Evolutionary conservation across 2,888 invertebrate species (phyloP), one percentile per base, ranked within the genome.

Genomic region (Torymus tubicola): DNA sequence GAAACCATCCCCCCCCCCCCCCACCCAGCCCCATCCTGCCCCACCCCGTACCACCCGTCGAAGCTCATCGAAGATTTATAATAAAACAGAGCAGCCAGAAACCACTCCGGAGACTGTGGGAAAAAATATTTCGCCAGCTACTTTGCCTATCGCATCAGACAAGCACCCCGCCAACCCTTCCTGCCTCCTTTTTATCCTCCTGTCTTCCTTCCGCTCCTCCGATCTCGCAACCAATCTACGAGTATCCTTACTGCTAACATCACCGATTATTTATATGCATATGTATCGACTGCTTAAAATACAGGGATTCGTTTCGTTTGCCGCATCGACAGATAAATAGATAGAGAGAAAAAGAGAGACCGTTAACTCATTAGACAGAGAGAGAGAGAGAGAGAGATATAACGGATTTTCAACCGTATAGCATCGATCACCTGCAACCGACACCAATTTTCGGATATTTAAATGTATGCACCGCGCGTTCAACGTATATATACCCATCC

Each of bases 11-110:
- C 16, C 13, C 16, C 16, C 42, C 10, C 18, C 50, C 64, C 52
- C 50, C 61, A 63, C 31, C 53, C 53, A 21, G 2, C 21, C 21
- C 58, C 55, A 16, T 58, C 8, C 21, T 21, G 8, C 69, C 3
- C 52, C 21, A n/a, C 57, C 14, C 52, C 21, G 18, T 60, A 24
- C 31, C 60, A 57, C 21, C 67, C 63, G 18, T 61, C 5, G 68
- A 76, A 57, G 88, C 90, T 90, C 89, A 89, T 90, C 88, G 87
- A 87, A 89, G 90, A 90, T 90, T 90, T 90, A 90, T 90, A 90
- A 90, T 89, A 89, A 89, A 88, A 86, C 87, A 83, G 85, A 83
- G 83, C 80, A 73, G 82, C 79, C 78, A 83, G 81, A 77, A 80
- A 78, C 77, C 85, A 86, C 89, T 88, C 89, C 88, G 87, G 89